Evolutionary conservation across 2,797 vertebrate genomes (phyloP).

Genomic region (Jordanella pulchra): DNA sequence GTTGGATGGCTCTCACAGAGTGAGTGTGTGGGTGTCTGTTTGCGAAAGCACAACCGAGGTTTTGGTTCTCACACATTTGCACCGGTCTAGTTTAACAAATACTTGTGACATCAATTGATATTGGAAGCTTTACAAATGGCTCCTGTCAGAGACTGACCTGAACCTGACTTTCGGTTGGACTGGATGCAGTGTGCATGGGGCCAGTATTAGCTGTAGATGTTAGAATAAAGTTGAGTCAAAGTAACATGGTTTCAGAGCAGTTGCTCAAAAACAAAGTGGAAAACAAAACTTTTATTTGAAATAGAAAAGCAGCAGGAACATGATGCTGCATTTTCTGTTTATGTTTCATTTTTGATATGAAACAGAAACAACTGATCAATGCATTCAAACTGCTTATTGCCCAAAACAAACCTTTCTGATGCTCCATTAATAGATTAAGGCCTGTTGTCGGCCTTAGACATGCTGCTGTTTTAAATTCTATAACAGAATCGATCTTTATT

Average conservation of each 20-base stretch:
- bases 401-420: not conserved
- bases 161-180: constrained; percentile 13
- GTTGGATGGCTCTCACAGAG: constrained; percentile 41
- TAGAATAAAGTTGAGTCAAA: not conserved
- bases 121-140: constrained; percentile 13
- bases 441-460: not conserved
- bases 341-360: not conserved
- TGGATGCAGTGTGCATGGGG: not conserved
- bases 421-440: not conserved
- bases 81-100: constrained; percentile 13
- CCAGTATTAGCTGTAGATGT: not conserved
- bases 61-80: constrained; percentile 37
- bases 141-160: constrained; percentile 29
- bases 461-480: too few species aligned
- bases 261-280: not conserved
- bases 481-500: not conserved
- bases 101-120: not conserved
- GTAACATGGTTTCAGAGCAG: not conserved
- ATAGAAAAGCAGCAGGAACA: not conserved
- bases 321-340: not conserved
- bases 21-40: constrained; percentile 25
- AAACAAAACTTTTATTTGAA: not conserved
- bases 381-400: not conserved
- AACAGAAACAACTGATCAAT: not conserved
- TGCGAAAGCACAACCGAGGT: constrained; percentile 25